Evolutionary conservation across 2,888 invertebrate species (phyloP), one percentile per base, ranked within the genome.

Genomic region (Rhingia campestris): DNA sequence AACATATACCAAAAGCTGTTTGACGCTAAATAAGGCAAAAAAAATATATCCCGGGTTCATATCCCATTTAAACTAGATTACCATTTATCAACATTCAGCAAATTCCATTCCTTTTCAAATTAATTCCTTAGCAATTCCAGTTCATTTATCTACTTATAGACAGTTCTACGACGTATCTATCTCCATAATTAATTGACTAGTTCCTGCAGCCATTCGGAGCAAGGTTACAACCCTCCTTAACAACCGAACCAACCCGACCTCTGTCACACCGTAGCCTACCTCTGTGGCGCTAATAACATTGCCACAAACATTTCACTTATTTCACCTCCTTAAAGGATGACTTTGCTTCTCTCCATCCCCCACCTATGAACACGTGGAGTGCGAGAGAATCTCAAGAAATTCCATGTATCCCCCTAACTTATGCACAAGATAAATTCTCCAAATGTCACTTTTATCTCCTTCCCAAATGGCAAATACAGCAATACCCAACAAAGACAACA

Each of bases 371-470:
- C 39, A 30, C 14, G 35, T 53, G 59, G 32, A 12, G 14, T 53
- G 4, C 9, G 10, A 54, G 3, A 54, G 56, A 69, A 35, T 12
- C 1, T 3, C 39, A 58, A 33, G 10, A 43, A 56, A 77, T 77
- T 67, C 67, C 58, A 69, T 14, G 56, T 69, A 74, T 73, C 43
- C 37, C 70, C 70, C 59, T 49, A 74, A 74, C 74, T 74, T 64
- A 41, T 74, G 47, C 43, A 35, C 51, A 49, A 74, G 47, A 84
- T 79, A 75, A 80, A 84, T 80, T 64, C 67, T 58, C 69, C 32
- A 12, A 59, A 64, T 79, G 79, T 74, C 79, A 77, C 73, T 59
- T 64, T 22, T 58, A 30, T 37, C 14, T 47, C 41, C 7, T 35
- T 12, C 37, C 30, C n/a, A 22, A 22, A 22, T 56, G 12, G 39